Base-by-base conservation (phyloP, 2,113 vertebrate genomes). In the Chitala chitala region DNA sequence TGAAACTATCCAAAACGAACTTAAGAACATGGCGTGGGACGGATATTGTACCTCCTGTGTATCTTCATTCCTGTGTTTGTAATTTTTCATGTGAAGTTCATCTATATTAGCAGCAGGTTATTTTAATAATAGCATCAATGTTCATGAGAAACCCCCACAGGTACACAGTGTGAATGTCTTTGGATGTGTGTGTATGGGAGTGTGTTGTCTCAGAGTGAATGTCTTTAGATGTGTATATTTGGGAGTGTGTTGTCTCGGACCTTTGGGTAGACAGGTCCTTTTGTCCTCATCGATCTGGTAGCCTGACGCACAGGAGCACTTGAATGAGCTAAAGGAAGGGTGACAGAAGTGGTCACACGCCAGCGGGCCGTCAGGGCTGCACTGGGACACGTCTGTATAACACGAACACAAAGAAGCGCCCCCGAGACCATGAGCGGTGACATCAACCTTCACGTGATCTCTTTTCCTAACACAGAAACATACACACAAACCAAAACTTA, bases 301-400 rank as follows among this genome's bases (percentile, higher is more conserved):
- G 66, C 95, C 94, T 0, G 82, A 42, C 0, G 91, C 84, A 51
- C 95, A 98, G 74, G 92, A 92, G 56, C 95, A 98, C 5, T 0
- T 48, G 75, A 89, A 94, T 7, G 85, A 77, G 0, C 17, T 1
- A 0, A 51, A 15, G 4, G 64, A 72, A 0, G 87, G 88, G 3
- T 81, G 89, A 85, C 96, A 98, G 79, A 94, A 91, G 63, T 98
- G 96, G 13, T 95, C 87, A 69, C 95, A 98, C 0, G 91, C 92
- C 0, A 82, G 59, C 0, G 85, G 86, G 26, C 90, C 90, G 1
- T 84, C 55, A 0, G 86, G 85, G 3, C 85, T 87, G 80, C 96
- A 95, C 77, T 92, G 82, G 0, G 88, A 85, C 42, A 86, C 80
- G 71, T 89, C 94, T 95, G 79, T 73, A 17, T 1, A n/a, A 72